Base-by-base conservation (phyloP, 2,888 invertebrate genomes). In the Hololepta plana region DNA sequence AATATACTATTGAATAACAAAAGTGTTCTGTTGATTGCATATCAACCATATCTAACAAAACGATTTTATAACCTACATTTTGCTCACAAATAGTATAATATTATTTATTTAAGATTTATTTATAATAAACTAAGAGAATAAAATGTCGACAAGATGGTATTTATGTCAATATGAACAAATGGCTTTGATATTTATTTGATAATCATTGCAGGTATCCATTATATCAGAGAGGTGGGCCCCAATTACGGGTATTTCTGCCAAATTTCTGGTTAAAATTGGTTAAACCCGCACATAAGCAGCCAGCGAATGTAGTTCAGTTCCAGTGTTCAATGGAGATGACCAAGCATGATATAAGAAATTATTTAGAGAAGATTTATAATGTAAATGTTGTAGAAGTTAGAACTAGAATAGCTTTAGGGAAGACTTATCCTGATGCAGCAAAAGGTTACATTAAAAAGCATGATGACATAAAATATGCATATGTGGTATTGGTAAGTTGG, bases 231-330 rank as follows among this genome's bases (percentile, higher is more conserved):
- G 95, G 95, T 8, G 84, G 85, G 51, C 95, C 96, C n/a, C 95
- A 95, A 47, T 57, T 87, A 15, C 61, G 95, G 31, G 66, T 95
- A 6, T 91, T 88, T 53, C 57, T 98, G 15, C 95, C 96, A 1
- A 88, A 95, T 51, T 96, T 96, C 57, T 96, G 90, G 88, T 72
- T 98, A 74, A 95, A 93, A 58, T 45, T 95, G 10, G 67, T 95
- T 1, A 64, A 71, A 28, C 73, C 85, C 2, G 43, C 49, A 3
- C 54, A 60, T 11, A 62, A 62, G 15, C 68, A 74, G 38, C 82
- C 84, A 3, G 62, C 70, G 23, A 87, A 95, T 59, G 55, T 77
- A 20, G 82, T 90, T 0, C 68, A 77, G 27, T 96, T 98, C 54
- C 66, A 80, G 25, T 85, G 88, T 40, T 88, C 93, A 5, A 79